A percentile compares a stretch with the other conserved stretches of the same genome.
Conservation (phyloP, 2,797 vertebrate species). For the Hephaestus fuliginosus region DNA sequence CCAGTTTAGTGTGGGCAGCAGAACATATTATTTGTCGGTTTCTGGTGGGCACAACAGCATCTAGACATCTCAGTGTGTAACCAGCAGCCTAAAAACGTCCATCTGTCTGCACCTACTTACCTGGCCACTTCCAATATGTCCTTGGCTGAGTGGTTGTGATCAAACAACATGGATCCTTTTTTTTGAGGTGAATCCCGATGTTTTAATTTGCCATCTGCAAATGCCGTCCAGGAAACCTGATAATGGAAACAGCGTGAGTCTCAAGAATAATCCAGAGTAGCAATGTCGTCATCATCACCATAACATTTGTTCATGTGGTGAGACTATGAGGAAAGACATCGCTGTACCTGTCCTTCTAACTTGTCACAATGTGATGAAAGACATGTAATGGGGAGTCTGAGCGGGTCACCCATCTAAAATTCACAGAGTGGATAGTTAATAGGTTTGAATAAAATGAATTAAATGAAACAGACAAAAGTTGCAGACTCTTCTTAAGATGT, state of each 20-base stretch:
- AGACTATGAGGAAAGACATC: slow-evolving; percentile 16
- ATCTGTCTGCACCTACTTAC: slow-evolving; percentile 44
- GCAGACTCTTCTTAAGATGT: not conserved
- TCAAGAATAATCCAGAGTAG: not conserved
- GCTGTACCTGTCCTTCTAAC: slow-evolving; percentile 71
- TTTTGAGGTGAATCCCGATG: slow-evolving; percentile 40
- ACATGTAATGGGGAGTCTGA: slow-evolving; percentile 73
- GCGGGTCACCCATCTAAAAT: slow-evolving; percentile 79
- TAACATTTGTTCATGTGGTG: slow-evolving; percentile 24
- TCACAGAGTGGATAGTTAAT: slow-evolving; percentile 50
- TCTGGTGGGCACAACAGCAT: not conserved
- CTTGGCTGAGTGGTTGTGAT: slow-evolving; percentile 41
- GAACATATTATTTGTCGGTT: not conserved
- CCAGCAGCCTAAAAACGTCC: not conserved
- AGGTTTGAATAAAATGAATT: not conserved
- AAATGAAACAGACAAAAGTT: not conserved
- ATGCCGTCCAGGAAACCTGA: slow-evolving; percentile 82
- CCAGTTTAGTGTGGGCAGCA: not conserved
- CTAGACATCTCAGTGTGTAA: not conserved
- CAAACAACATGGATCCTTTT: slow-evolving; percentile 63
- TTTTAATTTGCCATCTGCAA: slow-evolving; percentile 62
- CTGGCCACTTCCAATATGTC: slow-evolving; percentile 45
- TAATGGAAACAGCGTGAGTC: not conserved
- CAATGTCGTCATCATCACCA: not conserved
- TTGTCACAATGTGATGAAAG: slow-evolving; percentile 61